These are phyloP conservation scores for Luidia sarsii DNA, from an alignment of 53 echinoderm and acorn worm species.

Conservation along the genomic window DNA sequence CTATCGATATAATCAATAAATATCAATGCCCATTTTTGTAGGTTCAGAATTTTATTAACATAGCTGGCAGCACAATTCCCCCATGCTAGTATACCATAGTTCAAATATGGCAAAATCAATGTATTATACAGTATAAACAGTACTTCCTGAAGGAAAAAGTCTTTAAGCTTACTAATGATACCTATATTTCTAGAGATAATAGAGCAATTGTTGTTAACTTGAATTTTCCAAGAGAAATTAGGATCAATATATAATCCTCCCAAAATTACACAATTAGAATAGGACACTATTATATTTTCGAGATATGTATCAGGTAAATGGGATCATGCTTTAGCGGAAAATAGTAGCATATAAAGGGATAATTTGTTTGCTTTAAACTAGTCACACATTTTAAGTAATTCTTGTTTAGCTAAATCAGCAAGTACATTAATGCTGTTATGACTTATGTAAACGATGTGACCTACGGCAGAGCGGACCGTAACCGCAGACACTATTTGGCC, in stretches of 20 bases:
- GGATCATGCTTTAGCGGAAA: background rate
- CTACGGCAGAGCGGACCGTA: too few species aligned
- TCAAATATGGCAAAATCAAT: too few species aligned
- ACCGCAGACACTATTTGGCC: too few species aligned
- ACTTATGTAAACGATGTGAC: too few species aligned
- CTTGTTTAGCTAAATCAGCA: background rate
- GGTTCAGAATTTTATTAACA: too few species aligned
- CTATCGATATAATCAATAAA: too few species aligned
- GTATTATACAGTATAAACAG: too few species aligned
- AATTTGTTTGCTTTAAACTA: slow-evolving; percentile 7
- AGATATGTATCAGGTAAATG: background rate
- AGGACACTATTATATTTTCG: background rate
- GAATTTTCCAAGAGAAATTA: background rate
- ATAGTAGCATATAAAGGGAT: background rate
- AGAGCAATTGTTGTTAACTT: background rate
- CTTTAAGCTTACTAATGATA: background rate
- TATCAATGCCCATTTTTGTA: too few species aligned
- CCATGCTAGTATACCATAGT: too few species aligned
- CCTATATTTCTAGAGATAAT: background rate
- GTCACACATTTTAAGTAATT: background rate
- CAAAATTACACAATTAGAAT: background rate
- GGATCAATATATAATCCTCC: background rate
- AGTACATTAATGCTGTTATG: background rate
- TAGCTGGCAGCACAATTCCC: too few species aligned
- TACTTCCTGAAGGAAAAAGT: background rate